phyloP scores from a whole-genome alignment of 2,113 vertebrate genomes.

The Gambusia affinis region DNA sequence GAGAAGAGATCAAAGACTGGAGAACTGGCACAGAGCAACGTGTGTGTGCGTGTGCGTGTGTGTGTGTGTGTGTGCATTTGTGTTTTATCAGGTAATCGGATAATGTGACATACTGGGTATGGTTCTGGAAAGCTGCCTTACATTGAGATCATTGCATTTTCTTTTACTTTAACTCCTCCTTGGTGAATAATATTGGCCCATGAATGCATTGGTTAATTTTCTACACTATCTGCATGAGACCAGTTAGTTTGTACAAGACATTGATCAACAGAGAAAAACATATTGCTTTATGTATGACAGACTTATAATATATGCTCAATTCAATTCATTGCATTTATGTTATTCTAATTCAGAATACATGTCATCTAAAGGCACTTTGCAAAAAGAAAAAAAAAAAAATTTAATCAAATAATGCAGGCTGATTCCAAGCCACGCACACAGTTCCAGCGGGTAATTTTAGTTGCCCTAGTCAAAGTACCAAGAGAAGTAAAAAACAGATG shows the following conservation, averaged over 20 bases:
- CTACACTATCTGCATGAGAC: neutral
- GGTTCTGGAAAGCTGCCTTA: neutral
- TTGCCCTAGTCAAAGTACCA: too few species aligned
- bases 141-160: neutral
- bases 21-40: constrained; percentile 37
- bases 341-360: neutral
- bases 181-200: neutral
- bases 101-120: neutral
- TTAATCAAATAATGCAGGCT: too few species aligned
- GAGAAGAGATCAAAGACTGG: constrained; percentile 60
- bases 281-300: neutral
- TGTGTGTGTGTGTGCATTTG: neutral
- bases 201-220: neutral
- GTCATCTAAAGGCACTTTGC: too few species aligned
- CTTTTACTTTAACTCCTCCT: neutral
- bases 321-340: neutral
- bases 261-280: neutral
- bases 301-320: neutral
- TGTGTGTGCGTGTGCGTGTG: neutral
- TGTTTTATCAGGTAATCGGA: too few species aligned
- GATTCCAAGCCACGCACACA: too few species aligned
- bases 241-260: neutral
- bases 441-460: too few species aligned
- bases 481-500: too few species aligned
- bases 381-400: too few species aligned